Evolutionary conservation across 2,113 vertebrate species (phyloP), one percentile per base, ranked within the genome.

Genomic region (Brachionichthys hirsutus): DNA sequence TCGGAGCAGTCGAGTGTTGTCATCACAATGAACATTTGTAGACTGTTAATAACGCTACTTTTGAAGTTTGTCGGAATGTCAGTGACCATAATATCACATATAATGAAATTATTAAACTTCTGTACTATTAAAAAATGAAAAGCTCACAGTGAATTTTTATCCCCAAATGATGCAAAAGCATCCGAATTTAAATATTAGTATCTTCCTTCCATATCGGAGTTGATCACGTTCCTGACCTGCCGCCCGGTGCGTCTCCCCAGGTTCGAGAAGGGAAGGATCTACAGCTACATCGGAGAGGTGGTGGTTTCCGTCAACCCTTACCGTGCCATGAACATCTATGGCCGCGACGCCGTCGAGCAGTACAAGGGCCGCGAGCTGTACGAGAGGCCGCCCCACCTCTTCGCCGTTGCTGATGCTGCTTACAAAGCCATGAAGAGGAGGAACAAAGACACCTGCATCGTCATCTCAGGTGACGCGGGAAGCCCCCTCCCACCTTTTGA

Each of bases 371-470:
- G 96, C 1, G 97, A 99, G 73, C 78, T 99, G 51, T 99, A 99
- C 0, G 96, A 99, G 89, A 91, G 95, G 51, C 96, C 97, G 0
- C 97, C 97, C 0, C 97, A 99, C 82, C 95, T 99, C 17, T 99
- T 98, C 0, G 94, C 97, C 55, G 96, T 98, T 10, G 96, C 96
- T 0, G 96, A 99, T 2, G 95, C 97, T 0, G 96, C 97, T 1
- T 98, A 99, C 88, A 99, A 98, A 81, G 97, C 97, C 15, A 99
- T 99, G 97, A 99, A 99, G 90, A 93, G 97, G 57, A 81, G 96
- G 40, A 95, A 94, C 36, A 99, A 98, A 83, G 97, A 99, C 89
- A 98, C 96, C 2, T 99, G 97, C 17, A 98, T 99, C 45, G 93
- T 99, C 53, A 99, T 98, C 90, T 99, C 97, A 90, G 97, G 96